These are phyloP conservation scores for Mastigias papua DNA, from an alignment of 30 jellyfish, hydroid and myxozoan genomes.

Conservation along the genomic window DNA sequence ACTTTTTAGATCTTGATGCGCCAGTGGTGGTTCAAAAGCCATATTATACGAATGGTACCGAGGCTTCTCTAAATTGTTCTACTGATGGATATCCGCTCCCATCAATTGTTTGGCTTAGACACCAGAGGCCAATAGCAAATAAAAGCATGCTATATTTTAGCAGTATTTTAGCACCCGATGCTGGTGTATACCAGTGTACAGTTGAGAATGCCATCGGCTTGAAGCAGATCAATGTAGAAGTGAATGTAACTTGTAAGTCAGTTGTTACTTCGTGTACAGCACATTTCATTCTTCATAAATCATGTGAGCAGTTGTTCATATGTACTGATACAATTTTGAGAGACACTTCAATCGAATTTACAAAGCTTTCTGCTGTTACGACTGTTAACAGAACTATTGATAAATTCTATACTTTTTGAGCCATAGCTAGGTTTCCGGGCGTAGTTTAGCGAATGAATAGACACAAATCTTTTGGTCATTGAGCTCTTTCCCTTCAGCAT, in stretches of 20 bases:
- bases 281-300: background rate
- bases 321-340: too few species aligned
- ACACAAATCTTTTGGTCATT: too few species aligned
- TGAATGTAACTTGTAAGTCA: background rate
- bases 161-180: constrained; percentile 13
- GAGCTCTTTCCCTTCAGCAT: too few species aligned
- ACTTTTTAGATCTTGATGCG: constrained; percentile 36
- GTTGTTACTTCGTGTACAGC: background rate
- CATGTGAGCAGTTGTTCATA: too few species aligned
- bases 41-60: constrained; percentile 21
- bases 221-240: background rate
- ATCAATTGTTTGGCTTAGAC: constrained; percentile 15
- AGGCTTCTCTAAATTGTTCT: constrained; percentile 24
- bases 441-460: too few species aligned
- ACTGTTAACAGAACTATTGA: too few species aligned
- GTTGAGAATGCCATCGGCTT: background rate
- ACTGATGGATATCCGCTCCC: constrained; percentile 69
- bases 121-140: background rate
- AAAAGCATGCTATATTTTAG: constrained; percentile 8
- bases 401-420: too few species aligned
- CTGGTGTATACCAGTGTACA: background rate
- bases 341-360: too few species aligned
- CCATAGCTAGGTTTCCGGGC: too few species aligned
- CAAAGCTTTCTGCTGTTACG: too few species aligned
- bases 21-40: constrained; percentile 20